Conservation (phyloP, 1,140 invertebrate genomes). For the Ylistrum balloti region DNA sequence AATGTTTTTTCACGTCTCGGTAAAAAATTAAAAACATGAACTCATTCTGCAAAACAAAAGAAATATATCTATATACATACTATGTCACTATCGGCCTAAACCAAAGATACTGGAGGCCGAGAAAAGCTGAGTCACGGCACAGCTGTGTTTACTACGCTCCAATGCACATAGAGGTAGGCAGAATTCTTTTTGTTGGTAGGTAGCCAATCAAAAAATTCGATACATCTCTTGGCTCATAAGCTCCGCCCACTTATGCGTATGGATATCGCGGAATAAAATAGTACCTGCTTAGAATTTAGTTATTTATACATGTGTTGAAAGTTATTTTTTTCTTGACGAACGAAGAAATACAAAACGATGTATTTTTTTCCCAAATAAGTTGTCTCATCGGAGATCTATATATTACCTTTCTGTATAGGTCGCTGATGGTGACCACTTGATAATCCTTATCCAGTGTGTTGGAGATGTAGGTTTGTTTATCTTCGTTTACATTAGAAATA, state of each 20-base stretch:
- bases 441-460: background rate
- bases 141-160: background rate
- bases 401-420: background rate
- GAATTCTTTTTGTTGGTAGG: background rate
- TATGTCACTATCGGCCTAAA: background rate
- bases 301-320: no score
- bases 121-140: background rate
- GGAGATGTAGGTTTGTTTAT: background rate
- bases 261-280: slow-evolving; percentile 8
- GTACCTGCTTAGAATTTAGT: background rate
- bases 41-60: background rate
- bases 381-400: background rate
- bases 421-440: background rate
- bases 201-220: slow-evolving; percentile 4
- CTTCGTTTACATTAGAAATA: background rate
- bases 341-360: background rate
- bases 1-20: background rate
- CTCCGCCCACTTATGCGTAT: slow-evolving; percentile 6
- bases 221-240: background rate
- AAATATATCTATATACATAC: background rate
- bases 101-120: background rate
- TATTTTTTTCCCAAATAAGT: background rate
- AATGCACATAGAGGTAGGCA: background rate
- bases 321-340: background rate
- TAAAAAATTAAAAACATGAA: background rate